Conservation (phyloP, 2,113 vertebrate genomes). For the Nyctibius bracteatus region DNA sequence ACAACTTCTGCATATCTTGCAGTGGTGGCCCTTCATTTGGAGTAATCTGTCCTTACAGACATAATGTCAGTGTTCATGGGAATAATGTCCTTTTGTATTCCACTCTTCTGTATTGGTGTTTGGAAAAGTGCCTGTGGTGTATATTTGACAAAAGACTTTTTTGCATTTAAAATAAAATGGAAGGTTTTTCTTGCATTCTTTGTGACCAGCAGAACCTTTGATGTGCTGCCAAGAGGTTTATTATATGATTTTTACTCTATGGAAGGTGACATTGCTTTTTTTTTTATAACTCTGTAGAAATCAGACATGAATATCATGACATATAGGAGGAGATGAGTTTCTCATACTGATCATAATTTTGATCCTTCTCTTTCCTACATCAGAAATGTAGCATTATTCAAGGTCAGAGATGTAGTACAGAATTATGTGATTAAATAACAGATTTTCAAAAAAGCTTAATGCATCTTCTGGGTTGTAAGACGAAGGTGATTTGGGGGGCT, state of each 20-base stretch:
- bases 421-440: background rate
- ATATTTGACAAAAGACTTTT: background rate
- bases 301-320: background rate
- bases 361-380: background rate
- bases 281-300: background rate
- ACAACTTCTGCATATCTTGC: background rate
- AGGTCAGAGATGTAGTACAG: background rate
- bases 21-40: background rate
- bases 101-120: background rate
- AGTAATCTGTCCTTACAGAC: background rate
- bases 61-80: background rate
- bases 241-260: background rate
- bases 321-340: background rate
- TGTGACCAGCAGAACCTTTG: background rate
- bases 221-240: background rate
- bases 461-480: background rate
- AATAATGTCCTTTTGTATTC: background rate
- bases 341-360: background rate
- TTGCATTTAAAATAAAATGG: background rate
- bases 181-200: background rate
- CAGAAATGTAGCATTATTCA: background rate
- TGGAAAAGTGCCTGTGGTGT: background rate
- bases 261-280: background rate
- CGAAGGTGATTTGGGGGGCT: background rate
- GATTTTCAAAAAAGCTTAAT: background rate